phyloP scores from a whole-genome alignment of 2,797 vertebrate genomes.

The Pteropus rufus region DNA sequence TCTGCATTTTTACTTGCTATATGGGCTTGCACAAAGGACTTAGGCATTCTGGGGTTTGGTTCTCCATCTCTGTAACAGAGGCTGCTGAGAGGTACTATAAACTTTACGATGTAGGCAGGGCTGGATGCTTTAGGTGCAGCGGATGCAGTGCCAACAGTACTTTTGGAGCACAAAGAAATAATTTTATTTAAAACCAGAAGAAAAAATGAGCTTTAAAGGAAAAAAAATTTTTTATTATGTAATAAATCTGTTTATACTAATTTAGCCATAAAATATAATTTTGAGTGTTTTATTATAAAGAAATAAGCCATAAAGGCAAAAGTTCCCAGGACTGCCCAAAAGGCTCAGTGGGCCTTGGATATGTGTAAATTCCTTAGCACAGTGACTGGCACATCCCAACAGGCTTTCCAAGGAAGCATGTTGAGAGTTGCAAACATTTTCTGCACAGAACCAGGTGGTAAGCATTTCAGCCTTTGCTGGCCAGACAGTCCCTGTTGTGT shows the following conservation, averaged over 20 bases:
- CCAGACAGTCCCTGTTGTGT: not conserved
- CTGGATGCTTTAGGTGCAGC: not conserved
- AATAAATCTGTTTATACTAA: not conserved
- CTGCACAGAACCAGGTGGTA: not conserved
- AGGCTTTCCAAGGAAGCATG: not conserved
- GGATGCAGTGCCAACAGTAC: accelerated
- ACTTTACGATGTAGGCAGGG: accelerated
- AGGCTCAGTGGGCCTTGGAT: no score
- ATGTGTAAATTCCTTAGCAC: not conserved
- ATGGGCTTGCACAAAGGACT: not conserved
- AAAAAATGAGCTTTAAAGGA: not conserved
- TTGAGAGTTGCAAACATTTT: not conserved
- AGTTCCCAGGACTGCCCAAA: not conserved
- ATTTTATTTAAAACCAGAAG: not conserved
- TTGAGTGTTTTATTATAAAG: not conserved
- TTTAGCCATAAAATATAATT: not conserved
- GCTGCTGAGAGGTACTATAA: not conserved
- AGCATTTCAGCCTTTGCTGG: not conserved
- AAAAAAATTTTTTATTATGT: not conserved
- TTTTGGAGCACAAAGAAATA: not conserved
- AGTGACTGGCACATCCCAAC: not conserved
- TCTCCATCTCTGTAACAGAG: not conserved
- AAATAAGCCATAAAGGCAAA: not conserved
- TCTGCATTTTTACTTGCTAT: not conserved
- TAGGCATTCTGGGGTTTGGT: not conserved